A percentile compares a stretch with the other conserved stretches of the same genome.
Evolutionary conservation across 2,113 vertebrate genomes (phyloP).

Genomic region (Mastomys coucha): DNA sequence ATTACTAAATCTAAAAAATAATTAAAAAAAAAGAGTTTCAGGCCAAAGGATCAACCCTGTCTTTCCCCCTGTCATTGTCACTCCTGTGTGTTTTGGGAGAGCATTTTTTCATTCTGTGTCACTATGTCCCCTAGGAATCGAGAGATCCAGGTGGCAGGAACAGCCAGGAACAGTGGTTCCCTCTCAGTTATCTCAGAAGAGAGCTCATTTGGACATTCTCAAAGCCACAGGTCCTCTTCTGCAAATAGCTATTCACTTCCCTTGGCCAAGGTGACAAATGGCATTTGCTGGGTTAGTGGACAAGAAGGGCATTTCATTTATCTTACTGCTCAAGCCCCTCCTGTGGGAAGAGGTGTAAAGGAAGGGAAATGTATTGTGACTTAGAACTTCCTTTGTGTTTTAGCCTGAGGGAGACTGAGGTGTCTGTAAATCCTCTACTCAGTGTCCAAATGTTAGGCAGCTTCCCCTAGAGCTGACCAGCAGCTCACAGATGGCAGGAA

Average conservation of each 20-base stretch:
- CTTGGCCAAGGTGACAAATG: conserved; percentile 30
- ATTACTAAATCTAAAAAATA: no score
- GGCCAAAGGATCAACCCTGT: neutral
- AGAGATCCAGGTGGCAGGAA: neutral
- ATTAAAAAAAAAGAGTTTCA: no score
- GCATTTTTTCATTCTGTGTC: no score
- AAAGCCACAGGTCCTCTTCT: neutral
- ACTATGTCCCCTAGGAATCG: neutral
- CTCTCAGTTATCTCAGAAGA: neutral
- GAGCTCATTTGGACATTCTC: neutral
- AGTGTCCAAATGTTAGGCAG: neutral
- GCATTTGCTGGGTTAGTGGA: conserved; percentile 32
- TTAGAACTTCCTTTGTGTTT: conserved; percentile 36
- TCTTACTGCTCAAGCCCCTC: neutral
- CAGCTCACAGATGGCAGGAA: neutral
- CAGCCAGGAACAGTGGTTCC: neutral
- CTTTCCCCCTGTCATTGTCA: neutral
- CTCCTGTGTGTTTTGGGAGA: neutral
- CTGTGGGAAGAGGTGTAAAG: neutral
- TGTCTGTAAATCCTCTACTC: neutral
- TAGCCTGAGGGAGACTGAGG: conserved; percentile 14
- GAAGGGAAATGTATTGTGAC: neutral
- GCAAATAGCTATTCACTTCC: neutral
- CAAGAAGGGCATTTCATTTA: neutral
- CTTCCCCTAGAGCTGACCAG: neutral